Conservation (phyloP, 2,888 invertebrate genomes). For the Listrodromus nycthemerus region DNA sequence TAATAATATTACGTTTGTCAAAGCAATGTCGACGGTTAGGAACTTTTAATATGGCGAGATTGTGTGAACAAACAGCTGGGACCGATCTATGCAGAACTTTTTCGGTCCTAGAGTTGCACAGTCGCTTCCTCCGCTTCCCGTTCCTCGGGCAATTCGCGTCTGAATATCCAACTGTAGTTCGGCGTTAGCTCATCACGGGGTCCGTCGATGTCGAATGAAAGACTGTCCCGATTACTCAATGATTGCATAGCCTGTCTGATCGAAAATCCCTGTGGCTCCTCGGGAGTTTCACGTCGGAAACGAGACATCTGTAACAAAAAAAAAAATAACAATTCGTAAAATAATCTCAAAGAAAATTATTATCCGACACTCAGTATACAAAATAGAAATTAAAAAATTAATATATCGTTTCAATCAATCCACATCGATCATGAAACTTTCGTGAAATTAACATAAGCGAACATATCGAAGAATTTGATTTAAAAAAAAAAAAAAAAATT, state of each 20-base stretch:
- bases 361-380: too few species aligned
- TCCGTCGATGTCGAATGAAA: constrained; percentile 55
- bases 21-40: not conserved
- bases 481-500: not conserved
- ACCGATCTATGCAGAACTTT: not conserved
- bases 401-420: not conserved
- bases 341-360: too few species aligned
- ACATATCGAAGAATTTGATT: not conserved
- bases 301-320: not conserved
- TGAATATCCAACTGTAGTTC: constrained; percentile 52
- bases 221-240: constrained; percentile 22
- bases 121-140: constrained; percentile 20
- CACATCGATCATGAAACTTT: not conserved
- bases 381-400: not conserved
- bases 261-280: constrained; percentile 55
- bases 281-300: constrained; percentile 53
- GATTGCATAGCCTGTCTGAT: not conserved
- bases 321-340: not conserved
- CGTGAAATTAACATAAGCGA: not conserved
- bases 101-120: constrained; percentile 24
- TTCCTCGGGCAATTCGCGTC: constrained; percentile 47
- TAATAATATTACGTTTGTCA: not conserved
- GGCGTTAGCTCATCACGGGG: constrained; percentile 55
- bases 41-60: not conserved
- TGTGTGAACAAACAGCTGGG: not conserved